Percentiles rank a stretch among this genome's conserved stretches.
Conservation (phyloP, 92 coral and sea anemone genomes). For the Siderastrea siderea region DNA sequence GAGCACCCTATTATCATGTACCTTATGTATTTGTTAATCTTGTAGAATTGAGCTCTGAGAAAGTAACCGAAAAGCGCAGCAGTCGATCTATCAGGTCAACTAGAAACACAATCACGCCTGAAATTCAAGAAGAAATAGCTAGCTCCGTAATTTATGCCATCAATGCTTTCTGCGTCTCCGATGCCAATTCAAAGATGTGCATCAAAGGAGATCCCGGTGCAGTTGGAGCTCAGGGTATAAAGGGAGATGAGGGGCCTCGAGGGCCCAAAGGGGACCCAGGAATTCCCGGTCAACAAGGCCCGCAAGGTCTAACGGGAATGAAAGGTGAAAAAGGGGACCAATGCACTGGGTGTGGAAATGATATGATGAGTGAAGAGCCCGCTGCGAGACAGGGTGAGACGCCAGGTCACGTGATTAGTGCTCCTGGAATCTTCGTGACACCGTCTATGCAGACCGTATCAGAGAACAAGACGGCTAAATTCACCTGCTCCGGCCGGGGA, state of each 20-base stretch:
- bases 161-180: conserved; percentile 49
- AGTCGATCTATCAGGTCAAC: conserved; percentile 5
- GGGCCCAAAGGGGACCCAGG: conserved; percentile 24
- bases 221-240: conserved; percentile 44
- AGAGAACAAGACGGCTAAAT: conserved; percentile 64
- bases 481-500: conserved; percentile 52
- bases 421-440: conserved; percentile 59
- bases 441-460: conserved; percentile 59
- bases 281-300: conserved; percentile 20
- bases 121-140: conserved; percentile 62
- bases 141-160: conserved; percentile 66
- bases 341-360: background rate
- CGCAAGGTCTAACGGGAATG: conserved; percentile 41
- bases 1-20: too few relatives aligned
- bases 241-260: conserved; percentile 50
- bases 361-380: background rate
- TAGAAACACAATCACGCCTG: conserved; percentile 36
- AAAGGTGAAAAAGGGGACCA: conserved; percentile 63
- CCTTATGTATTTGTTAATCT: background rate
- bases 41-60: background rate
- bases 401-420: conserved; percentile 44
- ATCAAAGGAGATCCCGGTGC: conserved; percentile 59
- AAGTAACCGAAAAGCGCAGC: background rate
- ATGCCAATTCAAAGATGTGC: conserved; percentile 47
- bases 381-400: conserved; percentile 16